Conservation (phyloP, 1,140 invertebrate genomes). For the Aricia agestis region DNA sequence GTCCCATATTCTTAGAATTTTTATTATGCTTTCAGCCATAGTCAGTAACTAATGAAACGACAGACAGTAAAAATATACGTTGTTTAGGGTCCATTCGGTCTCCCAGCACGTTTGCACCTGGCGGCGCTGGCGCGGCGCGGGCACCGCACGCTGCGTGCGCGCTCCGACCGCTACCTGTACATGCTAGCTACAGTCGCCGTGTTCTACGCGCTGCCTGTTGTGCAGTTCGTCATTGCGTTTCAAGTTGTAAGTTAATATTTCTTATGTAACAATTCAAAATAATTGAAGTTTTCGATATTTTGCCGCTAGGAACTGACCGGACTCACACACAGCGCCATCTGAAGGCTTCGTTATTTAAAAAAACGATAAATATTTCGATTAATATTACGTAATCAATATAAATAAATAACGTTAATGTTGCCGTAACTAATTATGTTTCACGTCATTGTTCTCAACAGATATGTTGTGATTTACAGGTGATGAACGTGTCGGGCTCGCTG, state of each 20-base stretch:
- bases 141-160: slow-evolving; percentile 80
- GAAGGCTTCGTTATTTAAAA: too few relatives aligned
- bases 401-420: too few relatives aligned
- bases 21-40: too few relatives aligned
- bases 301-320: too few relatives aligned
- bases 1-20: too few relatives aligned
- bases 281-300: neutral
- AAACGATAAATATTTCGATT: too few relatives aligned
- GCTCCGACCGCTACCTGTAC: slow-evolving; percentile 85
- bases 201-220: slow-evolving; percentile 93
- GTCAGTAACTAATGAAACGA: too few relatives aligned
- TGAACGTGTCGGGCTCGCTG: slow-evolving; percentile 89
- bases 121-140: slow-evolving; percentile 80
- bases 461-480: slow-evolving; percentile 72
- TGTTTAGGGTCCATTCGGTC: slow-evolving; percentile 74
- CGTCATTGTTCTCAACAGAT: too few relatives aligned
- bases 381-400: too few relatives aligned
- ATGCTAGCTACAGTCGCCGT: slow-evolving; percentile 88
- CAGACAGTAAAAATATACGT: neutral
- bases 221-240: slow-evolving; percentile 91
- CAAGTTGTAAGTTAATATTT: slow-evolving; percentile 79
- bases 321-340: too few relatives aligned
- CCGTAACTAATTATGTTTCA: too few relatives aligned
- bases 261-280: neutral
- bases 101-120: slow-evolving; percentile 83